Evolutionary conservation across 2,888 invertebrate genomes (phyloP).

Genomic region (Quadroppia sp.): DNA sequence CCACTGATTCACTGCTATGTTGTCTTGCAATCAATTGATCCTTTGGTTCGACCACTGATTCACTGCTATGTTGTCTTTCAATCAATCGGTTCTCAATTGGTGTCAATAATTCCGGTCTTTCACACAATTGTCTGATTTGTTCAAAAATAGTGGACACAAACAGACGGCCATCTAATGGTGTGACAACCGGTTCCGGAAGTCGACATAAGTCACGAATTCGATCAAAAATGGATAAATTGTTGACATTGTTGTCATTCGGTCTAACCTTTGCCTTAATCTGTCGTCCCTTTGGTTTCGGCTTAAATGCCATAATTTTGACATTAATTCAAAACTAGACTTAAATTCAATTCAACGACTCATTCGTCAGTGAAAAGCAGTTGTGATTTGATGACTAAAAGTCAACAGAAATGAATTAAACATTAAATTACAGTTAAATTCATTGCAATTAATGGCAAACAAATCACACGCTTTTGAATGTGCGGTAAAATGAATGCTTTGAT

Average conservation of each 20-base stretch:
- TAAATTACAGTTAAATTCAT: background rate
- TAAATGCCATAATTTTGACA: background rate
- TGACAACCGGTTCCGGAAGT: background rate
- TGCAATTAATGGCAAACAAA: background rate
- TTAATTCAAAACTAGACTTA: background rate
- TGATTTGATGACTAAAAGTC: too few species aligned
- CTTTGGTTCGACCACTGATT: background rate
- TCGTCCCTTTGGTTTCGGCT: background rate
- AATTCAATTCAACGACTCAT: too few species aligned
- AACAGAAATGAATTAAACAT: too few species aligned
- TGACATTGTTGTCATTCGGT: background rate
- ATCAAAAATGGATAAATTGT: slow-evolving; percentile 2
- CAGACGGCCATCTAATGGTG: background rate
- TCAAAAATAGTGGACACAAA: slow-evolving; percentile 1
- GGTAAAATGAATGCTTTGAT: background rate
- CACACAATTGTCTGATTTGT: slow-evolving; percentile 5
- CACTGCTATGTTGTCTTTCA: background rate
- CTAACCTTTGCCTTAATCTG: background rate
- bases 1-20: too few species aligned
- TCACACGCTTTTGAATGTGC: background rate
- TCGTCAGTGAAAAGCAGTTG: too few species aligned
- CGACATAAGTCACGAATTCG: background rate
- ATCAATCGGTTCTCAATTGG: background rate
- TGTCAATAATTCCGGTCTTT: background rate
- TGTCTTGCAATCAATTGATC: too few species aligned